Evolutionary conservation across 2,888 invertebrate species (phyloP), one percentile per base, ranked within the genome.

Genomic region (Sclerodermus sp.): DNA sequence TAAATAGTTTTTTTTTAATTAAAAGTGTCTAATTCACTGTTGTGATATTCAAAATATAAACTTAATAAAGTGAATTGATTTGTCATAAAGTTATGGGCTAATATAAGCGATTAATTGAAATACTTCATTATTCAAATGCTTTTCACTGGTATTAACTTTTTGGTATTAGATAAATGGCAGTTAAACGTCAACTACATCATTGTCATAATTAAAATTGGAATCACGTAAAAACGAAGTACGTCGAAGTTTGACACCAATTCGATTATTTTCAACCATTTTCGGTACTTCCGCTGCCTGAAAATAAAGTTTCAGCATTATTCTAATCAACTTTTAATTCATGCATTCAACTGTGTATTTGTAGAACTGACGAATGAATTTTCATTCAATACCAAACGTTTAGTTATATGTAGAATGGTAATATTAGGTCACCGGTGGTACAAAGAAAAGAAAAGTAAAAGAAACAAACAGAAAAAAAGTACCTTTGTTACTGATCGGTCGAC

Each of bases 181-280:
- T 70, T 60, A 76, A 53, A 77, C 77, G 53, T 77, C 77, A 57
- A 77, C 77, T 47, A 75, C 71, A 43, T 77, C 77, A 51, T 75
- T 77, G 57, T 77, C 75, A 53, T 77, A 78, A 63, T 77, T 77
- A 62, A 75, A 78, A 58, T 78, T 77, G 38, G 77, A 76, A 64
- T 78, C 77, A 45, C 76, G 77, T 55, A 77, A 64, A 58, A 78
- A 74, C 40, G 77, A 77, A 50, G 76, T 75, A 57, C 77, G 74
- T 47, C 74, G 71, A 49, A 76, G 70, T 58, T 78, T 77, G 54
- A 74, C 69, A 57, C 61, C 72, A 45, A 67, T 62, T 23, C 67
- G 71, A 60, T 66, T 67, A 42, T 71, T 68, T 59, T 77, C 77
- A 77, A 64, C 74, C 75, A 66, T 76, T 76, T 69, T 77, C 77